Conservation (phyloP, 2,888 invertebrate genomes). For the Microdon myrmicae region DNA sequence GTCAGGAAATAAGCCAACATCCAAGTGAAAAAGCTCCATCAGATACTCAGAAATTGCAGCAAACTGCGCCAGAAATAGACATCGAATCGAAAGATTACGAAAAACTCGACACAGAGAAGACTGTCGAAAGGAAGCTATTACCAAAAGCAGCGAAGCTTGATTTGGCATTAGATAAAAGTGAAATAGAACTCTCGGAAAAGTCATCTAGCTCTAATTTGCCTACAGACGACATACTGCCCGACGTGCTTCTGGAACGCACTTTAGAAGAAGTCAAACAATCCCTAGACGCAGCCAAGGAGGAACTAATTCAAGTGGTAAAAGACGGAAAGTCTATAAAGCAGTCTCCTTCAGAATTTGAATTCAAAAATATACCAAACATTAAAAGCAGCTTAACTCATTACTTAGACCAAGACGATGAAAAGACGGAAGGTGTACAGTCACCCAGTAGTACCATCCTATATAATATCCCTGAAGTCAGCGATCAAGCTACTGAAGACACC, state of each 20-base stretch:
- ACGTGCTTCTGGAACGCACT: constrained; percentile 74
- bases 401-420: constrained; percentile 56
- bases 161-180: constrained; percentile 62
- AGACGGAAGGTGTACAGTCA: constrained; percentile 56
- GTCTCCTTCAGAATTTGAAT: constrained; percentile 79
- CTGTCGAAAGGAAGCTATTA: background rate
- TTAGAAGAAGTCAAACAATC: constrained; percentile 79
- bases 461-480: constrained; percentile 51
- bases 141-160: constrained; percentile 55
- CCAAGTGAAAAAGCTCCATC: background rate
- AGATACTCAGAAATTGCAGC: background rate
- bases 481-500: constrained; percentile 31
- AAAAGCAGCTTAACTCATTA: constrained; percentile 56
- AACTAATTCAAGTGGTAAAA: constrained; percentile 73
- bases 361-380: constrained; percentile 71
- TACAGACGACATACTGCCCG: constrained; percentile 53
- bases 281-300: constrained; percentile 76
- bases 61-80: background rate
- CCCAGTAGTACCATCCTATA: constrained; percentile 52
- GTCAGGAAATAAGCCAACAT: background rate
- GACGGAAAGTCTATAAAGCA: constrained; percentile 75
- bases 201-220: constrained; percentile 6
- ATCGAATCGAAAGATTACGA: background rate
- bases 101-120: background rate
- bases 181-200: constrained; percentile 64